Percentiles rank a stretch among this genome's conserved stretches.
These are phyloP conservation scores for Micropoecilia bifurca DNA, from an alignment of 2,797 vertebrate species.

Conservation along the genomic window DNA sequence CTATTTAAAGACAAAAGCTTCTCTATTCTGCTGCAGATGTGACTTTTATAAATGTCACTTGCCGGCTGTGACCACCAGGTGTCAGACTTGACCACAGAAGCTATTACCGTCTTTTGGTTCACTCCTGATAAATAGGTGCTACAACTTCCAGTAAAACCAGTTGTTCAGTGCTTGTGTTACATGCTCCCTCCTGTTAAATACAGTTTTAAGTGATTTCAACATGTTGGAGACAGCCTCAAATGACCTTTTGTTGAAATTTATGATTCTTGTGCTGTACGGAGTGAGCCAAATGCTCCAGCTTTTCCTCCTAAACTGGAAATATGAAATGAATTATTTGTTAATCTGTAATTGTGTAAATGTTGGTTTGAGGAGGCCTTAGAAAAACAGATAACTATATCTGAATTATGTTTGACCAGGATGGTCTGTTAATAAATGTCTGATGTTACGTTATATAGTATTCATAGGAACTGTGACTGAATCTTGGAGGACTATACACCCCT, in stretches of 20 bases:
- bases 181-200: background rate
- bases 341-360: slow-evolving; percentile 6
- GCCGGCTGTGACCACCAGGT: slow-evolving; percentile 35
- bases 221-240: background rate
- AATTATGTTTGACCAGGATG: background rate
- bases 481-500: slow-evolving; percentile 29
- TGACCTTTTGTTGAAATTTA: background rate
- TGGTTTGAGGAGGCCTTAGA: background rate
- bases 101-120: background rate
- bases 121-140: background rate
- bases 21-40: background rate
- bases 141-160: background rate
- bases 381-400: background rate
- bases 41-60: background rate
- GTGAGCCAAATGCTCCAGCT: background rate
- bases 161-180: background rate
- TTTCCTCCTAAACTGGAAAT: slow-evolving; percentile 3
- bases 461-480: slow-evolving; percentile 28
- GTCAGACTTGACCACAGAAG: slow-evolving; percentile 37
- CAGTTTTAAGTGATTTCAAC: background rate
- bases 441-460: slow-evolving; percentile 47
- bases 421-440: background rate
- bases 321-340: slow-evolving; percentile 1
- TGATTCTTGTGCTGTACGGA: background rate
- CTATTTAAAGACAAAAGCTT: background rate